Evolutionary conservation across 2,888 invertebrate species (phyloP).

Genomic region (Meteorus cinctellus): DNA sequence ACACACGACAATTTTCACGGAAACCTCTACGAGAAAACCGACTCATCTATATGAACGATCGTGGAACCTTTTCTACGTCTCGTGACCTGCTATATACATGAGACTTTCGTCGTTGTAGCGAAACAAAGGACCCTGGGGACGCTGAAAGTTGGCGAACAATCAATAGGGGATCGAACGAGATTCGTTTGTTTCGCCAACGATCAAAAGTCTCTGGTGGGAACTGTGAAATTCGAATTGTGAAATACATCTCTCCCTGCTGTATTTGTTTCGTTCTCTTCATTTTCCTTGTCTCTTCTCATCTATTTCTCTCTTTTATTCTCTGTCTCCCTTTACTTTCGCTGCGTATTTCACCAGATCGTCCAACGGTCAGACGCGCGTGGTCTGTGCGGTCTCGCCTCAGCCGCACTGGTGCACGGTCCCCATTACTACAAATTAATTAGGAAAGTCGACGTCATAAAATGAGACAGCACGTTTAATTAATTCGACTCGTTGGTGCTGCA

Average conservation of each 20-base stretch:
- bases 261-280: neutral
- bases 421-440: slow-evolving; percentile 57
- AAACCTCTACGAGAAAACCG: neutral
- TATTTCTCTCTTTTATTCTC: neutral
- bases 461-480: slow-evolving; percentile 56
- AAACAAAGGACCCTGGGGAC: slow-evolving; percentile 26
- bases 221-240: slow-evolving; percentile 19
- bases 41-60: slow-evolving; percentile 16
- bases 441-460: slow-evolving; percentile 58
- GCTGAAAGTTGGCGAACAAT: slow-evolving; percentile 16
- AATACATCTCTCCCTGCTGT: neutral
- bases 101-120: neutral
- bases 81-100: neutral
- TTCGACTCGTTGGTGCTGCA: slow-evolving; percentile 50
- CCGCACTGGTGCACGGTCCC: slow-evolving; percentile 39
- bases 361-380: slow-evolving; percentile 47
- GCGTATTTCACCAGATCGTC: slow-evolving; percentile 35
- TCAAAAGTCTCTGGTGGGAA: slow-evolving; percentile 14
- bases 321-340: neutral
- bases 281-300: neutral
- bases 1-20: neutral
- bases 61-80: neutral
- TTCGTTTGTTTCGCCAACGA: slow-evolving; percentile 28
- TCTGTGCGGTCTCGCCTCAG: slow-evolving; percentile 49
- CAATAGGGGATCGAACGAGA: slow-evolving; percentile 27